These are phyloP conservation scores for Oreochromis niloticus DNA, from an alignment of 2,113 vertebrate genomes.

Conservation along the genomic window DNA sequence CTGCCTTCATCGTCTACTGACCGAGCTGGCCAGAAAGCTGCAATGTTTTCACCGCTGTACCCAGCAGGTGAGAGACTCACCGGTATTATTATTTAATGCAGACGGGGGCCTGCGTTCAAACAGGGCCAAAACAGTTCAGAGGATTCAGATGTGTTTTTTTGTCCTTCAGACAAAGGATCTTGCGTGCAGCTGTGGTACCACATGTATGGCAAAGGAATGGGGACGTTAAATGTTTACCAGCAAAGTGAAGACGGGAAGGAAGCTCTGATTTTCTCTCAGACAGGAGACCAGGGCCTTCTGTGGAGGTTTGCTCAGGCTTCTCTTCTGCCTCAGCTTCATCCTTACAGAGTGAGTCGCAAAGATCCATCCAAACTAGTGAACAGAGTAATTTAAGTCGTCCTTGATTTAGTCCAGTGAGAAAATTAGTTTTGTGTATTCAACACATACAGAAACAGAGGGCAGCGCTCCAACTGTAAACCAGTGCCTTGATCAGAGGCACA, in stretches of 20 bases:
- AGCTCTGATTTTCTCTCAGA: conserved; percentile 57
- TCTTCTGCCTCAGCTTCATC: conserved; percentile 28
- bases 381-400: background rate
- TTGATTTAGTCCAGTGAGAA: background rate
- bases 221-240: conserved; percentile 67
- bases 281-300: conserved; percentile 55
- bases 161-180: conserved; percentile 33
- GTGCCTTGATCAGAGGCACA: background rate
- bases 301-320: conserved; percentile 66
- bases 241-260: conserved; percentile 14
- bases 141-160: background rate
- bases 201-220: conserved; percentile 61
- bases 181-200: conserved; percentile 74
- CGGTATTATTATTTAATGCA: background rate
- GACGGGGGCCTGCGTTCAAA: background rate
- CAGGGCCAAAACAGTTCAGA: background rate
- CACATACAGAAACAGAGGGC: background rate
- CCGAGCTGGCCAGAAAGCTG: conserved; percentile 35
- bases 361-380: background rate
- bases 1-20: conserved; percentile 42
- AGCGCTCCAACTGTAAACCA: background rate
- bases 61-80: conserved; percentile 51
- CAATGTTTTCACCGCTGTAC: conserved; percentile 61
- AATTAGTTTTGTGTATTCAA: background rate
- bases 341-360: conserved; percentile 60